Evolutionary conservation across 2,797 vertebrate genomes (phyloP).

Genomic region (Gymnodraco acuticeps): DNA sequence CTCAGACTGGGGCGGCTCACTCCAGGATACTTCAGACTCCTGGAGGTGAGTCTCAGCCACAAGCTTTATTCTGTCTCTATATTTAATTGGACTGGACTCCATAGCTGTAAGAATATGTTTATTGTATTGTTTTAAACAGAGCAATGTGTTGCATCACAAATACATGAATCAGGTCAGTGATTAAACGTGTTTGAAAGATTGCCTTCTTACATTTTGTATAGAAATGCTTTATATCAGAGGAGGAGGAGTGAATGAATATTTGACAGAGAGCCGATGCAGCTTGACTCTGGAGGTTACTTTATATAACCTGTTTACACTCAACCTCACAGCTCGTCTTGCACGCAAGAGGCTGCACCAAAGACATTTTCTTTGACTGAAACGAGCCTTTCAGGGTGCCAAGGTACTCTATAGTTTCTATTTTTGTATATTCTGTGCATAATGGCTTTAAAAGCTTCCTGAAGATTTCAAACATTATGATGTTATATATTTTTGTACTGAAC

Average conservation of each 20-base stretch:
- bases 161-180: neutral
- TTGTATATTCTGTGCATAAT: neutral
- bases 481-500: neutral
- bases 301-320: constrained; percentile 41
- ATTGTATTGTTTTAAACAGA: neutral
- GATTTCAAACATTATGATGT: neutral
- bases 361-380: neutral
- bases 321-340: neutral
- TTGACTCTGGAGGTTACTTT: constrained; percentile 24
- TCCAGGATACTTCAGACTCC: constrained; percentile 91
- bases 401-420: neutral
- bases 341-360: neutral
- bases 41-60: constrained; percentile 83
- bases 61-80: too few species aligned
- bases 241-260: constrained; percentile 41
- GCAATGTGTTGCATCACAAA: neutral
- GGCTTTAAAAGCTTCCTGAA: neutral
- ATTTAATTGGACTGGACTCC: neutral
- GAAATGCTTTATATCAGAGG: neutral
- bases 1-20: constrained; percentile 89
- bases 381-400: neutral
- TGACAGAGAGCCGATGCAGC: constrained; percentile 26
- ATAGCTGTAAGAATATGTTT: too few species aligned
- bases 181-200: neutral
- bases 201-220: neutral